Conservation (phyloP, 2,888 invertebrate species). For the Drosophila incognita region DNA sequence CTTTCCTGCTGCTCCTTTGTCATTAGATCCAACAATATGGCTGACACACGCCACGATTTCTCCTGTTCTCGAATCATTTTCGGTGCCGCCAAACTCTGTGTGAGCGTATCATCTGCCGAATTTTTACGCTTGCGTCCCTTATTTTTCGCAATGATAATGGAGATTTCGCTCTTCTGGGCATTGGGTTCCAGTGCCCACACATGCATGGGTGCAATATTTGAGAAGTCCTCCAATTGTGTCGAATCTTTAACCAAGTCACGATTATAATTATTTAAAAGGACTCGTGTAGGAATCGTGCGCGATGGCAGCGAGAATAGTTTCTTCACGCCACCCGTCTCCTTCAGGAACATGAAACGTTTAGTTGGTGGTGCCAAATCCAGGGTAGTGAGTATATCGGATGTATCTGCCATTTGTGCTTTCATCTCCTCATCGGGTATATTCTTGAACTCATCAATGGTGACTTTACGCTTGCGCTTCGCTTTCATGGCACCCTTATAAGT, state of each 20-base stretch:
- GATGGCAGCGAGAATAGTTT: conserved; percentile 97
- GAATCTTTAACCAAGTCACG: conserved; percentile 92
- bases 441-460: conserved; percentile 99
- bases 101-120: conserved; percentile 62
- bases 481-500: conserved; percentile 94
- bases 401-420: conserved; percentile 99
- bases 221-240: conserved; percentile 91
- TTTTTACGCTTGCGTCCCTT: conserved; percentile 84
- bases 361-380: conserved; percentile 99
- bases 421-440: conserved; percentile 99
- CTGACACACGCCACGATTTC: conserved; percentile 68
- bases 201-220: conserved; percentile 89
- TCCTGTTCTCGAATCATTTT: conserved; percentile 82
- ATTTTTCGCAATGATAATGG: conserved; percentile 82
- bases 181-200: conserved; percentile 86
- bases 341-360: conserved; percentile 98
- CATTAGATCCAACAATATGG: conserved; percentile 71
- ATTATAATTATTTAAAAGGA: conserved; percentile 94
- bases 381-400: conserved; percentile 97
- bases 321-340: conserved; percentile 98
- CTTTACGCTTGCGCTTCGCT: conserved; percentile 96
- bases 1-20: conserved; percentile 69
- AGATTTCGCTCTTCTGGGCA: conserved; percentile 81
- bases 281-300: conserved; percentile 93
- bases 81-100: conserved; percentile 75